Evolutionary conservation across 2,113 vertebrate species (phyloP).

Genomic region (Corapipo altera): DNA sequence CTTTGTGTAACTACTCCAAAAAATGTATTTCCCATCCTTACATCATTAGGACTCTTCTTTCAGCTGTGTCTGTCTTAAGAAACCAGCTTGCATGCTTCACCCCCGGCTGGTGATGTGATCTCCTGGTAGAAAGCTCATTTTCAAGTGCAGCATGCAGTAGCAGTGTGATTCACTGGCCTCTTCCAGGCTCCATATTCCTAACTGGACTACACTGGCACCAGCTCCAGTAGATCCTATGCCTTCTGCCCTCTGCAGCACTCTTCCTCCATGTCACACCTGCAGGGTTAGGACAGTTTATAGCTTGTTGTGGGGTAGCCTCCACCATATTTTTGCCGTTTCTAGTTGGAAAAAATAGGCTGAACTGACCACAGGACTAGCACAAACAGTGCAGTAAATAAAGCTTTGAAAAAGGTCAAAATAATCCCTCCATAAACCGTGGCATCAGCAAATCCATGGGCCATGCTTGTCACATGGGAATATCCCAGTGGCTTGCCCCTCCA

Average conservation of each 20-base stretch:
- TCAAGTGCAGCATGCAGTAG: accelerated
- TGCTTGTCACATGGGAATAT: background rate
- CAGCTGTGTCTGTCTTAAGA: background rate
- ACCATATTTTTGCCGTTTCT: background rate
- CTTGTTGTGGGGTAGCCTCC: background rate
- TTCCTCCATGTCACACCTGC: background rate
- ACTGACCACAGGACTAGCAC: background rate
- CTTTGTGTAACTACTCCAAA: background rate
- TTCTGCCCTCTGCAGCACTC: background rate
- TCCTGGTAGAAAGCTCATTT: background rate
- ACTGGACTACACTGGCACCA: background rate
- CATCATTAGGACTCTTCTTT: background rate
- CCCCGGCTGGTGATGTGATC: background rate
- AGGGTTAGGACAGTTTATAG: background rate
- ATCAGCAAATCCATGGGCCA: background rate
- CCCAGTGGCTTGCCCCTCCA: background rate
- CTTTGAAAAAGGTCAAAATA: background rate
- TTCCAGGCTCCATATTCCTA: background rate
- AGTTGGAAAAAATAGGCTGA: background rate
- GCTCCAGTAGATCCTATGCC: background rate
- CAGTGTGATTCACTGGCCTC: background rate
- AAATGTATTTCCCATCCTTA: background rate
- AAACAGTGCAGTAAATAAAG: background rate
- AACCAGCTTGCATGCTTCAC: background rate
- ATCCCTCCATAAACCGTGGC: background rate